Evolutionary conservation across 2,113 vertebrate genomes (phyloP), one percentile per base, ranked within the genome.

Genomic region (Crotophaga sulcirostris): DNA sequence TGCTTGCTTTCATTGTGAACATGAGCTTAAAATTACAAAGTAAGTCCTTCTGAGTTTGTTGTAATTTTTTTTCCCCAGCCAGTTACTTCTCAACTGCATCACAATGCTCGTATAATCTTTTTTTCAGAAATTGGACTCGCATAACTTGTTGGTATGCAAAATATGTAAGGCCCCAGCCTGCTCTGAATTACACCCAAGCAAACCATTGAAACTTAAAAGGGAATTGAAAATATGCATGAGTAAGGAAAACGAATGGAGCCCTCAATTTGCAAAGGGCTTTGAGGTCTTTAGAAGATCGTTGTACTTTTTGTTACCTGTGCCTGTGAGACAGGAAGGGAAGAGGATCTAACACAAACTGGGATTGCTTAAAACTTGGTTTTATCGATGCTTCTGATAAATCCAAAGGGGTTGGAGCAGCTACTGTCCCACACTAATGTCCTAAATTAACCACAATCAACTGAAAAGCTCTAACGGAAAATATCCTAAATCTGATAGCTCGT

Each of bases 221-320:
- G 81, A 87, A 90, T 91, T 91, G 93, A 73, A 96, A 94, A 93
- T 88, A 83, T 79, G 78, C 82, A 68, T 83, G 91, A 94, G 91
- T 77, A 91, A 96, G 91, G 81, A 34, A 82, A 89, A 68, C 40
- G 40, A 95, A 64, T 9, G 69, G 36, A 84, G 66, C 36, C 59
- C 69, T 92, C 36, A 6, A 25, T 82, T 76, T 78, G 58, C 54
- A 44, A 56, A 76, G 56, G 1, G 7, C 60, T 66, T 82, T 10
- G 81, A 79, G 81, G 49, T 23, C 70, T 62, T 74, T 1, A 36
- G 25, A 38, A 66, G 49, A 12, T 55, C 45, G 0, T 18, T 52
- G 47, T 8, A 9, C 6, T 1, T 14, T 62, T 90, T 88, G 42
- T 54, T 74, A 78, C 58, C 67, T 80, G 79, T 18, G 25, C 72